phyloP scores from a whole-genome alignment of 2,113 vertebrate genomes.

The Dendropsophus ebraccatus region DNA sequence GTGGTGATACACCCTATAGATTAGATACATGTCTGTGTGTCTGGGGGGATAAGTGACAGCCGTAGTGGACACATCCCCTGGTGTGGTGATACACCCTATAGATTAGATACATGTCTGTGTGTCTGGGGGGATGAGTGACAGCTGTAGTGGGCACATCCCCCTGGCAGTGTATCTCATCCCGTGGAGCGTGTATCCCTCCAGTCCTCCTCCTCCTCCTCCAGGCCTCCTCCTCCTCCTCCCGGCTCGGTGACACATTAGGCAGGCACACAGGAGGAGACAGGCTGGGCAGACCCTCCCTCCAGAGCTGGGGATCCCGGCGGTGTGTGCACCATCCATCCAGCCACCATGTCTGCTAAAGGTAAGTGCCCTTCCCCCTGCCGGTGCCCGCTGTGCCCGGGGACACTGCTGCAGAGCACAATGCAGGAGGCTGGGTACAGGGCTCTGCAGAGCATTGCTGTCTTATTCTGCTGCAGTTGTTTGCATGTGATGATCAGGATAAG shows the following conservation, averaged over 20 bases:
- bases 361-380: background rate
- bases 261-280: slow-evolving; percentile 3
- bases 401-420: slow-evolving; percentile 24
- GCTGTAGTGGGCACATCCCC: background rate
- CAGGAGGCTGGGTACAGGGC: background rate
- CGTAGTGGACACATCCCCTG: background rate
- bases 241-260: slow-evolving; percentile 8
- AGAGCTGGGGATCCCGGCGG: background rate
- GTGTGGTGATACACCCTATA: background rate
- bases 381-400: slow-evolving; percentile 4
- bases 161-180: background rate
- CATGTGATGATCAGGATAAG: background rate
- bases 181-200: no score
- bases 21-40: background rate
- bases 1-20: no score
- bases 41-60: background rate
- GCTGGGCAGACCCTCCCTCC: slow-evolving; percentile 20
- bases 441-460: background rate
- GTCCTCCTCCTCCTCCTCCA: background rate
- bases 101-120: no score
- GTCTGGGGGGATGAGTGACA: no score
- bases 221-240: slow-evolving; percentile 5
- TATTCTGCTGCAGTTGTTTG: background rate
- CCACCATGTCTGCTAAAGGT: slow-evolving; percentile 14
- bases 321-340: background rate